Base-by-base conservation (phyloP, 2,888 invertebrate species). In the Phragmatobia fuliginosa region DNA sequence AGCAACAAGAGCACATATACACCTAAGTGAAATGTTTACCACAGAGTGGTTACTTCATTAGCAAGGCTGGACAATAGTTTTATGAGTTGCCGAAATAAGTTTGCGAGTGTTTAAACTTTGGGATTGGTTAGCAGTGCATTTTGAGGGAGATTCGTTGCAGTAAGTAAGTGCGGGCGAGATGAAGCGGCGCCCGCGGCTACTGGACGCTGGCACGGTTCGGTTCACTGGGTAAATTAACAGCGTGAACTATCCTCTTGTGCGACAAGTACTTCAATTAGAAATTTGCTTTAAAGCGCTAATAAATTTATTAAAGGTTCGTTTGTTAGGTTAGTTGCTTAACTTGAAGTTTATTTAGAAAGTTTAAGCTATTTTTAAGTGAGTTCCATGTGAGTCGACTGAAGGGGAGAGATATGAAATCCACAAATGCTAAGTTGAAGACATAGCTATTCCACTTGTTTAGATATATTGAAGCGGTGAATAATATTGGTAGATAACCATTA, bases 11-110 rank as follows among this genome's bases (percentile, higher is more conserved):
- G 11, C 49, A 8, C 49, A 14, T 2, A 52, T 8, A n/a, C 21
- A 52, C 28, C 28, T 56, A 16, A 56, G 16, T 41, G 28, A 41
- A 62, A 68, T 52, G 69, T 75, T 83, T 78, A 78, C 74, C 73
- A 76, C 77, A 80, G 70, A 83, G 84, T 82, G 81, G 82, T 83
- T 81, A 86, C 80, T 89, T 90, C 81, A 88, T 90, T 91, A 90
- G 83, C 87, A 81, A 75, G 80, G 81, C 80, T 83, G 89, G 84
- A 89, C 89, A 90, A 91, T 88, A 93, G 94, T 94, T 94, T 92
- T 93, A 93, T 90, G 92, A 94, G 93, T 92, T 92, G 86, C 88
- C 88, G 85, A 93, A 93, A 93, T 92, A 92, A 93, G 93, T 94
- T 94, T 88, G 84, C 78, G 78, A 87, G 90, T 88, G 92, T 90